Percentiles rank a stretch among this genome's conserved stretches.
Evolutionary conservation across 2,888 invertebrate species (phyloP).

Genomic region (Archips xylosteana): DNA sequence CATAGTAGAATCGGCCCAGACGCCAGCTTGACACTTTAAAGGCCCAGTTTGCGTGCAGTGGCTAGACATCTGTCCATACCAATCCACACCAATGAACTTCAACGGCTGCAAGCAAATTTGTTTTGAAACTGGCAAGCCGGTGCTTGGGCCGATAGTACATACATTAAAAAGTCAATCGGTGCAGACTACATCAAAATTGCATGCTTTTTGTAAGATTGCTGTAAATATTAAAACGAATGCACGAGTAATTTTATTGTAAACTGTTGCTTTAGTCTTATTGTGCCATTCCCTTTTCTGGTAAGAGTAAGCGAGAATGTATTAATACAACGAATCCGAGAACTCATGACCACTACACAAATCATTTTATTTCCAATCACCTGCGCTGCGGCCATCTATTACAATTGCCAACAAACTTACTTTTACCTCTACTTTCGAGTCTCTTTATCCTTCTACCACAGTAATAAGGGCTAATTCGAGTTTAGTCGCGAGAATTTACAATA

Average conservation of each 20-base stretch:
- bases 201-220: no score
- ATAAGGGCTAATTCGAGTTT: constrained; percentile 27
- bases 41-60: no score
- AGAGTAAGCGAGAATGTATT: constrained; percentile 29
- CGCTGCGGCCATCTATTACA: constrained; percentile 39
- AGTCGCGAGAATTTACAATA: constrained; percentile 27
- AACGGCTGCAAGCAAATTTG: no score
- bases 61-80: no score
- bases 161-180: no score
- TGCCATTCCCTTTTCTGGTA: constrained; percentile 27
- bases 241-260: neutral
- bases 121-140: no score
- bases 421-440: neutral
- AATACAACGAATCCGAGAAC: constrained; percentile 38
- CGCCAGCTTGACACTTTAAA: no score
- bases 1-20: no score
- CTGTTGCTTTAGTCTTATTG: neutral
- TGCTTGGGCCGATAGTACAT: no score
- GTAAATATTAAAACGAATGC: no score
- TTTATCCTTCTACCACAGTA: neutral
- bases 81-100: no score
- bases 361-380: constrained; percentile 43
- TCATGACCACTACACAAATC: constrained; percentile 40
- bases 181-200: no score
- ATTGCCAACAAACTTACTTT: constrained; percentile 36